These are phyloP conservation scores for Tragelaphus oryx DNA, from an alignment of 2,797 vertebrate species.

Conservation along the genomic window DNA sequence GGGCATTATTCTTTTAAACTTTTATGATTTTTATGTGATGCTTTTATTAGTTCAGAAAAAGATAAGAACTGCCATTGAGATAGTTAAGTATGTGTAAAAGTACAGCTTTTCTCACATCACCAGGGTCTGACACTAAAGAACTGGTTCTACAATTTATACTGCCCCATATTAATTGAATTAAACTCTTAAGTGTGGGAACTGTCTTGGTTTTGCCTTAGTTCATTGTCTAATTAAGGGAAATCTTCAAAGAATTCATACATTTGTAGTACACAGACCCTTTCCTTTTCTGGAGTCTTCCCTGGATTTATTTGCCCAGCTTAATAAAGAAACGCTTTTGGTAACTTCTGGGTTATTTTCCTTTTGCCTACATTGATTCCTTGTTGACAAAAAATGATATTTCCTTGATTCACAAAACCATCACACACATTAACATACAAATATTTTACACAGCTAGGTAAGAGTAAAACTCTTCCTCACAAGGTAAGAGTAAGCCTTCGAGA, in stretches of 20 bases:
- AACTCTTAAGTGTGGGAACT: neutral
- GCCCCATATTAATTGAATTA: neutral
- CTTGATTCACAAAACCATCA: neutral
- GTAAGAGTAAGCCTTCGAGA: neutral
- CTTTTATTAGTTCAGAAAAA: constrained; percentile 85
- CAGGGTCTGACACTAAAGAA: neutral
- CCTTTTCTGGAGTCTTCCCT: neutral
- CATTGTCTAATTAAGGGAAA: neutral
- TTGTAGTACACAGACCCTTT: neutral
- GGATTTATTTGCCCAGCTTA: neutral
- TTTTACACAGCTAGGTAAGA: neutral
- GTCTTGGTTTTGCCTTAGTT: neutral
- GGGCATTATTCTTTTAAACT: constrained; percentile 59
- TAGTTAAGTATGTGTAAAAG: neutral
- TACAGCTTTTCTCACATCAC: neutral
- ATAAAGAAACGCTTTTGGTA: neutral
- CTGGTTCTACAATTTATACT: neutral
- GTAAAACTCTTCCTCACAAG: neutral
- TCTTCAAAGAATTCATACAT: neutral
- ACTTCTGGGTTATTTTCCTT: neutral
- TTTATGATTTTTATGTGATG: constrained; percentile 81
- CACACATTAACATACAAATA: neutral
- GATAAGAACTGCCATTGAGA: constrained; percentile 61
- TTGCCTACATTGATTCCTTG: neutral
- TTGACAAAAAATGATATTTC: neutral